Conservation (phyloP, 2,113 vertebrate genomes). For the Rallus limicola region DNA sequence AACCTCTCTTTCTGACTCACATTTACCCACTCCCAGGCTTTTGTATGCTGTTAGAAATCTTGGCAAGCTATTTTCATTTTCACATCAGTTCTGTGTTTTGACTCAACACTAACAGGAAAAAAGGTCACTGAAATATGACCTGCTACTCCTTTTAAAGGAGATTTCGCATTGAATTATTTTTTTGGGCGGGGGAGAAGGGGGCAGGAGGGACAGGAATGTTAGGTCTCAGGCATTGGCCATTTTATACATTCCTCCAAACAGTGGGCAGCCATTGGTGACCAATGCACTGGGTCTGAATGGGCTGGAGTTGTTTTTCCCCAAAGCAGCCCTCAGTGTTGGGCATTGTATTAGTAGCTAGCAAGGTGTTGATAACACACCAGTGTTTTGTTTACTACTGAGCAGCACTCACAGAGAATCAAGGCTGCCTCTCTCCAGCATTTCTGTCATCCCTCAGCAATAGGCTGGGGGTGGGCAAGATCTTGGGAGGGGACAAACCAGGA, state of each 20-base stretch:
- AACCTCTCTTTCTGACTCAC: conserved; percentile 32
- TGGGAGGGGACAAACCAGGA: too few species aligned
- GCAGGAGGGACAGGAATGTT: background rate
- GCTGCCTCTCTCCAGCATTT: too few species aligned
- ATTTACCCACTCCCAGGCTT: background rate
- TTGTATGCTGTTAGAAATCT: background rate
- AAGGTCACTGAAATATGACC: background rate
- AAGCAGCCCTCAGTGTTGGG: too few species aligned
- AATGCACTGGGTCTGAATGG: too few species aligned
- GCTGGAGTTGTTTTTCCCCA: too few species aligned
- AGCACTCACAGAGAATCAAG: too few species aligned
- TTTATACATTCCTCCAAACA: background rate
- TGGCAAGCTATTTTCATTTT: conserved; percentile 30
- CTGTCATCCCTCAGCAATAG: too few species aligned
- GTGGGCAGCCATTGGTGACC: background rate
- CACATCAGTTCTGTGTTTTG: conserved; percentile 7
- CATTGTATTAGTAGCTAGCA: too few species aligned
- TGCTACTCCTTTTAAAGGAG: background rate
- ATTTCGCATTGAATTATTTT: background rate
- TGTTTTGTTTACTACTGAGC: too few species aligned
- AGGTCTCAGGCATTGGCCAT: background rate
- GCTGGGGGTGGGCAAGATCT: too few species aligned
- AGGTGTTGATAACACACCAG: too few species aligned
- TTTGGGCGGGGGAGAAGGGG: too few species aligned
- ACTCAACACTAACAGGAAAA: conserved; percentile 24